A percentile compares a stretch with the other conserved stretches of the same genome.
Evolutionary conservation across 2,797 vertebrate species (phyloP).

Genomic region (Peromyscus melanophrys): DNA sequence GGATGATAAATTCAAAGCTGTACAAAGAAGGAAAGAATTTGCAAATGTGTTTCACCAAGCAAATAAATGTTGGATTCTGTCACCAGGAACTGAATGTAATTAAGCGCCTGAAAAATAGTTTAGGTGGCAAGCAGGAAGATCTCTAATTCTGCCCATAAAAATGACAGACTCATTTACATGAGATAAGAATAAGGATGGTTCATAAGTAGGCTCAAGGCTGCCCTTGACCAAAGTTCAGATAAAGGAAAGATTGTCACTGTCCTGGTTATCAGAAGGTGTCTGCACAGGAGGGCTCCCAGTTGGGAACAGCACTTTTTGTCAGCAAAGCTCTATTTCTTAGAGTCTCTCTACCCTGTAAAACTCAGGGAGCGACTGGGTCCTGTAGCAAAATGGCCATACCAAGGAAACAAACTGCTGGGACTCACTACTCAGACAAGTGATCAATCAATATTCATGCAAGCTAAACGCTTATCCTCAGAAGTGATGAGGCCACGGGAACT

Average conservation of each 20-base stretch:
- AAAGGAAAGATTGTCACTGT: background rate
- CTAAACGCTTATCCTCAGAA: no score
- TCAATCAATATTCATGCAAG: background rate
- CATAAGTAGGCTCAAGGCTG: background rate
- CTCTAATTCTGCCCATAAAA: background rate
- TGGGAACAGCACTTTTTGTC: background rate
- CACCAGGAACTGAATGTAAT: background rate
- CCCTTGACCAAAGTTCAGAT: background rate
- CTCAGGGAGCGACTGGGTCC: background rate
- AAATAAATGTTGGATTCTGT: slow-evolving; percentile 16
- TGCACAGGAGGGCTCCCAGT: background rate
- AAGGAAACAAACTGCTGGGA: background rate
- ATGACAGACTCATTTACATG: background rate
- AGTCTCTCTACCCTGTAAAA: background rate
- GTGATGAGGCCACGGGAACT: background rate
- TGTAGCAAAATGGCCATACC: no score
- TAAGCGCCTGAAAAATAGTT: background rate
- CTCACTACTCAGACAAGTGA: background rate
- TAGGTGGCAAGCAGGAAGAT: background rate
- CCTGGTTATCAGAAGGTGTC: background rate
- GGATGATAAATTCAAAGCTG: slow-evolving; percentile 51
- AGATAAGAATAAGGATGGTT: background rate
- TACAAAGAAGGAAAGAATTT: slow-evolving; percentile 16
- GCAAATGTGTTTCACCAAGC: slow-evolving; percentile 3
- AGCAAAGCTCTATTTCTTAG: background rate